Percentiles rank a stretch among this genome's conserved stretches.
Conservation (phyloP, 1,140 invertebrate species). For the Drosophila trapezifrons region DNA sequence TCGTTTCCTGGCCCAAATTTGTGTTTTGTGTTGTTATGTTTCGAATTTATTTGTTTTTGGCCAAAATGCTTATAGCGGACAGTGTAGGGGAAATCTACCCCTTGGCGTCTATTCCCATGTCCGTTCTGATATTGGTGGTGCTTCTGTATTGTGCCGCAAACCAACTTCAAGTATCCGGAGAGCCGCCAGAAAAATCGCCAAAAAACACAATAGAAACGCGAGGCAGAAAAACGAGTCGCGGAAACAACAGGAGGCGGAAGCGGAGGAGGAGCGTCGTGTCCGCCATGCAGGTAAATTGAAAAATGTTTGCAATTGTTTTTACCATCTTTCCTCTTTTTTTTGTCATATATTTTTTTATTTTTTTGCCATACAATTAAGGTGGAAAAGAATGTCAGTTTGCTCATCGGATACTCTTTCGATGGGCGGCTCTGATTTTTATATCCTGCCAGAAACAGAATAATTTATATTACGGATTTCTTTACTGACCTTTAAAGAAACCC, state of each 20-base stretch:
- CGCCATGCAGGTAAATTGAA: conserved; percentile 73
- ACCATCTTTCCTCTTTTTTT: conserved; percentile 10
- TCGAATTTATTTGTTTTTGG: conserved; percentile 15
- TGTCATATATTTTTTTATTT: not conserved
- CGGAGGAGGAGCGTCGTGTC: not conserved
- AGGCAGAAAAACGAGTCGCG: not conserved
- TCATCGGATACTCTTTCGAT: conserved; percentile 1
- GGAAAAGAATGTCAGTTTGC: not conserved
- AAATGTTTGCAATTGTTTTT: conserved; percentile 72
- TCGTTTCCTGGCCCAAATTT: conserved; percentile 28
- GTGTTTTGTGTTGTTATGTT: conserved; percentile 9
- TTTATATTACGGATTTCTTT: too few relatives aligned
- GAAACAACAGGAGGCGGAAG: conserved; percentile 3
- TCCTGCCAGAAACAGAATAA: too few relatives aligned
- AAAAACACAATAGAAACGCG: conserved; percentile 12
- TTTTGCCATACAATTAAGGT: conserved; percentile 27
- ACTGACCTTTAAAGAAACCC: too few relatives aligned
- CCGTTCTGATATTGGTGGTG: conserved; percentile 10
- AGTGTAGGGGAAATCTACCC: not conserved
- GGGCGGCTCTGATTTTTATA: not conserved
- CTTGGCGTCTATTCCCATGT: not conserved
- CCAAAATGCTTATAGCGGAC: conserved; percentile 19
- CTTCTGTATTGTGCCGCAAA: conserved; percentile 9
- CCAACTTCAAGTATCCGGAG: not conserved
- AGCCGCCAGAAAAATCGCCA: not conserved